Percentiles rank a stretch among this genome's conserved stretches.
Conservation (phyloP, 2,888 invertebrate genomes). For the Idaea dimidiata region DNA sequence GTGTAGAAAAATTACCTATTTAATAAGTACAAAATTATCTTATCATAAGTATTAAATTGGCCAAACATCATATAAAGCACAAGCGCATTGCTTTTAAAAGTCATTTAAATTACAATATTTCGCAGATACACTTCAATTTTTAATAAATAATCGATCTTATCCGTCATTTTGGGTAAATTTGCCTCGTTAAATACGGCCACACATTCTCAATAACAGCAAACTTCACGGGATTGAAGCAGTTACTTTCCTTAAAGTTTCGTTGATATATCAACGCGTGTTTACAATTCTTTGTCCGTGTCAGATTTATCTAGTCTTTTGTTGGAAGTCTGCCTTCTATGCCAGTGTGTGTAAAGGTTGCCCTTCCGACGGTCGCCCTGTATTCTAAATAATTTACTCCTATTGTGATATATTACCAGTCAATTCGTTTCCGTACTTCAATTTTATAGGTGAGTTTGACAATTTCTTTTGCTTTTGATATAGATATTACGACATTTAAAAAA, state of each 20-base stretch:
- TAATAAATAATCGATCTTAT: background rate
- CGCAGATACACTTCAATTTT: background rate
- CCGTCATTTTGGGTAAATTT: conserved; percentile 26
- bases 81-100: background rate
- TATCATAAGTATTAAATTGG: background rate
- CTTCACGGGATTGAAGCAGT: conserved; percentile 52
- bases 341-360: conserved; percentile 89
- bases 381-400: background rate
- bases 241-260: conserved; percentile 45
- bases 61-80: background rate
- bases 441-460: conserved; percentile 1
- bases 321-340: conserved; percentile 84
- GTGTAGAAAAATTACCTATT: conserved; percentile 30
- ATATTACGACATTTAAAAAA: background rate
- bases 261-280: conserved; percentile 9
- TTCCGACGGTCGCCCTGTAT: conserved; percentile 53
- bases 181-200: conserved; percentile 34
- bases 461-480: conserved; percentile 7
- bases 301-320: conserved; percentile 61
- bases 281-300: conserved; percentile 28
- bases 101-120: background rate
- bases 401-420: background rate
- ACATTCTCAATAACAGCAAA: conserved; percentile 36
- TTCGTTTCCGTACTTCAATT: background rate
- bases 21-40: conserved; percentile 16